phyloP scores from a whole-genome alignment of 2,797 vertebrate genomes.

The Tapera naevia region DNA sequence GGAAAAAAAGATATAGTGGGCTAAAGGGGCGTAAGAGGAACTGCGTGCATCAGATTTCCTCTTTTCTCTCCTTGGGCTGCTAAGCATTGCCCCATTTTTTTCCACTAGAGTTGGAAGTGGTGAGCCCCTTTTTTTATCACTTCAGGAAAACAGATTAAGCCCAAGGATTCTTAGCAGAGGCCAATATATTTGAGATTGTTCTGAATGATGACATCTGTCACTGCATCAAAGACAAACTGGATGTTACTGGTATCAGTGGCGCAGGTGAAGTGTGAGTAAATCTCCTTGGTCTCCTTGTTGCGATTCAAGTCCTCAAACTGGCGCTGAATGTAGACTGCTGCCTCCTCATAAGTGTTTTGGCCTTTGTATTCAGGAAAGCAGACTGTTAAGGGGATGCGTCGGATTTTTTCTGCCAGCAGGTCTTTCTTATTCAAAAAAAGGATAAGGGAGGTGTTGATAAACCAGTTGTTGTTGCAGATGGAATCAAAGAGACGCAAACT shows the following conservation, averaged over 20 bases:
- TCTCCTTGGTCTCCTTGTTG: slow-evolving; percentile 99
- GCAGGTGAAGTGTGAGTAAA: slow-evolving; percentile 99
- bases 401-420: slow-evolving; percentile 98
- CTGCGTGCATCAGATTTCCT: slow-evolving; percentile 35
- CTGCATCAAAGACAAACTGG: slow-evolving; percentile 99
- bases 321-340: slow-evolving; percentile 96
- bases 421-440: slow-evolving; percentile 99
- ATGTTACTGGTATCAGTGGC: slow-evolving; percentile 99
- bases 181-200: slow-evolving; percentile 99
- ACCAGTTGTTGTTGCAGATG: slow-evolving; percentile 89
- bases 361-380: slow-evolving; percentile 99
- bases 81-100: slow-evolving; percentile 42
- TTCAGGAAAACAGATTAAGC: slow-evolving; percentile 36
- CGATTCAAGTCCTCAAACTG: slow-evolving; percentile 99
- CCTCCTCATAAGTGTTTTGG: slow-evolving; percentile 98
- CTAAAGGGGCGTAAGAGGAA: slow-evolving; percentile 34
- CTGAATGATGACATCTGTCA: slow-evolving; percentile 99
- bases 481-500: slow-evolving; percentile 86
- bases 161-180: slow-evolving; percentile 88
- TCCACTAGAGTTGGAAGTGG: slow-evolving; percentile 18
- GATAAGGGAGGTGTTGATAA: slow-evolving; percentile 89
- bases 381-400: slow-evolving; percentile 94
- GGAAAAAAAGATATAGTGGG: slow-evolving; percentile 15
- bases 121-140: slow-evolving; percentile 71
- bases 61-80: slow-evolving; percentile 37